Base-by-base conservation (phyloP, 37 sponge, comb jelly and placozoan genomes). In the Cladorhizidae sp. region DNA sequence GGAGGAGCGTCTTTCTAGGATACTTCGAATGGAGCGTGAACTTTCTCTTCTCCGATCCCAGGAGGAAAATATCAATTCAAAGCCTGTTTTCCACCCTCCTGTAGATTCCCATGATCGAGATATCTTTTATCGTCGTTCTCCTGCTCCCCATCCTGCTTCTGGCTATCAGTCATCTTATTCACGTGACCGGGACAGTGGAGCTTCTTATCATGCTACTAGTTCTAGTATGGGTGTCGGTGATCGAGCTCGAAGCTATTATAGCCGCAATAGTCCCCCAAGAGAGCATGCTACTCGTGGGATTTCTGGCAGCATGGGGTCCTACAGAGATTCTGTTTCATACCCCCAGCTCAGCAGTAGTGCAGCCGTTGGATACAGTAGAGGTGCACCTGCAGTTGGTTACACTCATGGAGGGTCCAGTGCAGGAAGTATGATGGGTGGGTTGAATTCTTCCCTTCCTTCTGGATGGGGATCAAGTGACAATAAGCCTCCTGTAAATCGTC, bases 21-120 rank as follows among this genome's bases (percentile, higher is more conserved):
- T 87, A n/a, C 61, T 87, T 31, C 56, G 35, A 40, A 87, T 87
- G 75, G 87, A 87, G 43, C 54, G 76, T 29, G 87, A 87, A 52
- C 73, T 87, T 69, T 63, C 78, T 36, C 56, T 70, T 50, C 62
- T 78, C 3, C 59, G 70, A 28, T 18, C 61, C 12, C 71, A 64
- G 28, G 79, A 78, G 37, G 74, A 45, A 42, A 64, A 71, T 26
- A 54, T 18, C 17, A 40, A n/a, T 33, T 45, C 62, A 38, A 81
- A 49, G 43, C 23, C 40, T 20, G 18, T 70, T 15, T 45, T 29
- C 40, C 38, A 57, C 50, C 32, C 50, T 26, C 33, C 42, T 72
- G 64, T 72, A 7, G 57, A 55, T 26, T 72, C 73, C 18, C 36
- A 62, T 57, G 28, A 73, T 41, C 43, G 64, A 21, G 22, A 57